A percentile compares a stretch with the other conserved stretches of the same genome.
These are phyloP conservation scores for Rotaria magnacalcarata DNA, from an alignment of 2,888 invertebrate genomes.

Conservation along the genomic window DNA sequence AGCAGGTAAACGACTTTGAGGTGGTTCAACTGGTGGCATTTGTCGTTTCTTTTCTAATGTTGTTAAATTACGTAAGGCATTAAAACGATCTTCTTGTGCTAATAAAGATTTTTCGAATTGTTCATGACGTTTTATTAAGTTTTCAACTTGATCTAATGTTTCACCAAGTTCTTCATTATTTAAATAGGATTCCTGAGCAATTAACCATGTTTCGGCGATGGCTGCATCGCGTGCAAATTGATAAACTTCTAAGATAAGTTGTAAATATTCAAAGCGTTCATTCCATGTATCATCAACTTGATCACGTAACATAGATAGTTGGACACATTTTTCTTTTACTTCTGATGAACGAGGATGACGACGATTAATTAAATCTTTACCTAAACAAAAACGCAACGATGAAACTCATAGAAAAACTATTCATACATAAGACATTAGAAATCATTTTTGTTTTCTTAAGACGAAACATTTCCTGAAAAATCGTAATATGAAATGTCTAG, in stretches of 20 bases:
- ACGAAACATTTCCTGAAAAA: no score
- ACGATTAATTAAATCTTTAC: constrained; percentile 50
- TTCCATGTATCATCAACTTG: constrained; percentile 72
- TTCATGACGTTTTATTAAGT: constrained; percentile 98
- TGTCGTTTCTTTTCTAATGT: constrained; percentile 66
- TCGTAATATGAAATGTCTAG: no score
- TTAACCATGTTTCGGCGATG: constrained; percentile 97
- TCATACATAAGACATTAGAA: no score
- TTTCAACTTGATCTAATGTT: constrained; percentile 97
- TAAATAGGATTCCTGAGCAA: constrained; percentile 97
- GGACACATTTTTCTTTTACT: constrained; percentile 88
- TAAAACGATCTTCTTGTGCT: constrained; percentile 97
- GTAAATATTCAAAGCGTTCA: constrained; percentile 97
- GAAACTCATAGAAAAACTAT: no score
- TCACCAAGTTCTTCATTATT: constrained; percentile 90
- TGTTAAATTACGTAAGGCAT: constrained; percentile 91
- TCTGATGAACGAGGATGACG: constrained; percentile 59
- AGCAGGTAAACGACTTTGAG: background rate
- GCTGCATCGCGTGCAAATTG: constrained; percentile 99
- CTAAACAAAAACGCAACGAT: background rate
- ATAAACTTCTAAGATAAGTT: constrained; percentile 94
- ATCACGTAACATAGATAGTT: constrained; percentile 83
- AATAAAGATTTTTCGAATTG: constrained; percentile 98
- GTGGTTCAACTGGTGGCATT: constrained; percentile 1
- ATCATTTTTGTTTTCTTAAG: no score